phyloP scores from a whole-genome alignment of 1,140 invertebrate species.

The Hesperophylax magnus region DNA sequence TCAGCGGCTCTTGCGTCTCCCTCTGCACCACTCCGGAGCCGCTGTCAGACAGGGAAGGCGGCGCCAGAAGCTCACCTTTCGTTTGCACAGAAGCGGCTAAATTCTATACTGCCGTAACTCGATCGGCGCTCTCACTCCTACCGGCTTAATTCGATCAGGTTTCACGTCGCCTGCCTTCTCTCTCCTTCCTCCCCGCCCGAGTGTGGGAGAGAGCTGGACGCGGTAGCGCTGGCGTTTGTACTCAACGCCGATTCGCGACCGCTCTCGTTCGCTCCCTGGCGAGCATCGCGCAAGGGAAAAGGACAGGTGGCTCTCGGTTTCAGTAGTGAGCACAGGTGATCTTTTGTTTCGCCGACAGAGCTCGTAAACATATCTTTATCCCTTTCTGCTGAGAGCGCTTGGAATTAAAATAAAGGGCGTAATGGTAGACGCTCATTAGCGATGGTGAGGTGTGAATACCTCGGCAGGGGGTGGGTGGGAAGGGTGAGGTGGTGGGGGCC shows the following conservation, averaged over 20 bases:
- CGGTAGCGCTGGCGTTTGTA: background rate
- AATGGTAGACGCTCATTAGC: conserved; percentile 14
- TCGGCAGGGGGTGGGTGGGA: background rate
- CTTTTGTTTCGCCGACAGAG: conserved; percentile 61
- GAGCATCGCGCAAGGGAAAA: conserved; percentile 69
- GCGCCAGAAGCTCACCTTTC: conserved; percentile 50
- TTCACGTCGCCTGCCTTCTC: background rate
- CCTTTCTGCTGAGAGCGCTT: conserved; percentile 55
- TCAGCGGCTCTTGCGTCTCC: conserved; percentile 41
- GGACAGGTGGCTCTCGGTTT: conserved; percentile 70
- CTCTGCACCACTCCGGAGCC: background rate
- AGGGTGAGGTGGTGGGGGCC: background rate
- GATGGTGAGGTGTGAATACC: conserved; percentile 12
- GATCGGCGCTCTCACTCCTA: conserved; percentile 40
- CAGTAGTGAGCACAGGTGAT: conserved; percentile 72
- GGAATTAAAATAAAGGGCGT: conserved; percentile 25
- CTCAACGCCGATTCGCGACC: conserved; percentile 33
- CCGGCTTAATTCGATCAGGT: conserved; percentile 46
- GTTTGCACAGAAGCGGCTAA: conserved; percentile 54
- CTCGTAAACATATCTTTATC: conserved; percentile 62
- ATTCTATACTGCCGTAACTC: conserved; percentile 40
- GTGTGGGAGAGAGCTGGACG: conserved; percentile 13
- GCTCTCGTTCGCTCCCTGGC: conserved; percentile 68
- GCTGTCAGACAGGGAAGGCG: conserved; percentile 2
- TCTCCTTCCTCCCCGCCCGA: conserved; percentile 6